These are phyloP conservation scores for Laticauda laticaudata DNA, from an alignment of 2,113 vertebrate species.

Conservation along the genomic window DNA sequence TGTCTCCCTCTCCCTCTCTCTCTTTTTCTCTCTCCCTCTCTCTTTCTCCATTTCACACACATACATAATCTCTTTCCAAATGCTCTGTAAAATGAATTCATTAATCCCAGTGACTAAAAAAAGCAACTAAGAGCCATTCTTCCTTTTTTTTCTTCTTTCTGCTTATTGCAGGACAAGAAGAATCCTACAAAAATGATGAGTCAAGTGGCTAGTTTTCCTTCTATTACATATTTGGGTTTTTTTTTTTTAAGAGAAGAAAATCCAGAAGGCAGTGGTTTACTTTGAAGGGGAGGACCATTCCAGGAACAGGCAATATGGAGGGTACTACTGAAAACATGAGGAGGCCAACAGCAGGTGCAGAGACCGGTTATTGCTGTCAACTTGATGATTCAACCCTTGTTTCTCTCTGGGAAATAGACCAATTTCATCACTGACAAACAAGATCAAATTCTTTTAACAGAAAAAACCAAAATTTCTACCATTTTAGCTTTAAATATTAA, in stretches of 20 bases:
- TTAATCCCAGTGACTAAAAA: background rate
- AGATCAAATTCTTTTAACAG: background rate
- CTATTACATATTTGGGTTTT: background rate
- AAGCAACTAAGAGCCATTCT: background rate
- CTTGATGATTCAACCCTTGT: background rate
- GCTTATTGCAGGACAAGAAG: background rate
- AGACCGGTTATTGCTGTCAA: background rate
- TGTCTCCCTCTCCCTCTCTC: too few species aligned
- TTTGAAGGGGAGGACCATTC: background rate
- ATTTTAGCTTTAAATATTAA: background rate
- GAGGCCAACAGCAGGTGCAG: background rate
- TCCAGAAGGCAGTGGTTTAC: background rate
- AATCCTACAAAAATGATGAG: background rate
- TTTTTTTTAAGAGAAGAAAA: background rate
- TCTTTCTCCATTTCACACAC: too few species aligned
- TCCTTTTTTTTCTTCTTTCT: background rate
- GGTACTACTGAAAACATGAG: background rate
- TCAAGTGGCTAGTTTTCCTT: background rate
- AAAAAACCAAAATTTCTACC: background rate
- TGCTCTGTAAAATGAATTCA: background rate
- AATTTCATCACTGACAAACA: background rate
- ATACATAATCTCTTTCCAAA: background rate
- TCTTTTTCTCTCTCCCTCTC: too few species aligned
- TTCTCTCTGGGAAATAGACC: background rate
- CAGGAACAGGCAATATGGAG: background rate